Evolutionary conservation across 2,797 vertebrate genomes (phyloP).

Genomic region (Acanthopagrus latus): DNA sequence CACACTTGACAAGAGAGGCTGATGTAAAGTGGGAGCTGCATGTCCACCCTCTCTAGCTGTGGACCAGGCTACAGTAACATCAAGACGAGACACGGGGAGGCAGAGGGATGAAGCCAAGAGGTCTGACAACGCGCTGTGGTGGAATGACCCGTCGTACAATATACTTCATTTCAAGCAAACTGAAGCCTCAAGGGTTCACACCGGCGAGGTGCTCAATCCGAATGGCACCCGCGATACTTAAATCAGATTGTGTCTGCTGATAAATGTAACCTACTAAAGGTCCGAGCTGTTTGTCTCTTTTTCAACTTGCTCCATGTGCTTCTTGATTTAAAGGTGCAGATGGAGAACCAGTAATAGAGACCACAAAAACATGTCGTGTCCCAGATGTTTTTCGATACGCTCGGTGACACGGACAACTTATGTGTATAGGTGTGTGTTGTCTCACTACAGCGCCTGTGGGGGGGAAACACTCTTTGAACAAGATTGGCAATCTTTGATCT

Average conservation of each 20-base stretch:
- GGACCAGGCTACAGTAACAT: not conserved
- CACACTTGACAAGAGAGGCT: not conserved
- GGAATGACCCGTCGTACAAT: not conserved
- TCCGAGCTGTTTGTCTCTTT: constrained; percentile 62
- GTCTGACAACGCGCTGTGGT: not conserved
- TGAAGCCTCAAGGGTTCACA: constrained; percentile 18
- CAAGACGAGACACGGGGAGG: not conserved
- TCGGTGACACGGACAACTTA: constrained; percentile 37
- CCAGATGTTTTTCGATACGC: constrained; percentile 47
- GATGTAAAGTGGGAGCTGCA: not conserved
- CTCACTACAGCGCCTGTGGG: constrained; percentile 44
- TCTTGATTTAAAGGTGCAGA: constrained; percentile 37
- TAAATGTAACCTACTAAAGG: constrained; percentile 49
- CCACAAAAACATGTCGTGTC: constrained; percentile 38
- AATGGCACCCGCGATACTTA: constrained; percentile 35
- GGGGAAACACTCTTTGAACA: constrained; percentile 58
- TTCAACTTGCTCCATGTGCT: constrained; percentile 59
- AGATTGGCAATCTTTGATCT: constrained; percentile 72
- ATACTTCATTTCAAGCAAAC: constrained; percentile 6
- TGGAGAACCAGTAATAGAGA: constrained; percentile 31
- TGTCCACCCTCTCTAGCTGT: not conserved
- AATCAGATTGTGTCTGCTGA: constrained; percentile 54
- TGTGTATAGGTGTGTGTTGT: constrained; percentile 38
- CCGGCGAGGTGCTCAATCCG: constrained; percentile 23
- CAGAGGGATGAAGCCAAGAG: not conserved